Evolutionary conservation across 2,888 invertebrate genomes (phyloP).

Genomic region (Tenthredo scrophulariae): DNA sequence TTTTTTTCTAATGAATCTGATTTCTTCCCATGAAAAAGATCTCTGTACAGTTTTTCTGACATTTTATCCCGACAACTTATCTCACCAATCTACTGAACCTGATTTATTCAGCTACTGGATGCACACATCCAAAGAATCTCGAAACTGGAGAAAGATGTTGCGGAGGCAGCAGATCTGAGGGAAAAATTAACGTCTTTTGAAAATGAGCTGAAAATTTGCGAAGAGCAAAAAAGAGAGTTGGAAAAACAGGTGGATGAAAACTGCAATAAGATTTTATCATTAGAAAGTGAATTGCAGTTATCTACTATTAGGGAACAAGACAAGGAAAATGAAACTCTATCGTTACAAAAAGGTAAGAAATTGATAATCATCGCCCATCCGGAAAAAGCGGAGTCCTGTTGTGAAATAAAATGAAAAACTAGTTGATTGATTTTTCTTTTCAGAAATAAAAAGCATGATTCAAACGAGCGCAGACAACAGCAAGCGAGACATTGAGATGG

Average conservation of each 20-base stretch:
- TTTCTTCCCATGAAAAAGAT: neutral
- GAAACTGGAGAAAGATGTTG: conserved; percentile 58
- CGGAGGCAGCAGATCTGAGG: conserved; percentile 50
- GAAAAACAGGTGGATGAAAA: conserved; percentile 53
- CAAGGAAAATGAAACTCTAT: conserved; percentile 70
- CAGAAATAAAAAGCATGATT: conserved; percentile 67
- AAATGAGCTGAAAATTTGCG: conserved; percentile 57
- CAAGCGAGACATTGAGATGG: conserved; percentile 61
- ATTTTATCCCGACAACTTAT: neutral
- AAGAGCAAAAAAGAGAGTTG: conserved; percentile 56
- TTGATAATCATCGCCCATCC: neutral
- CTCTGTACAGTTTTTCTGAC: neutral
- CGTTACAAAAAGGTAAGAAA: conserved; percentile 68
- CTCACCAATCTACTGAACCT: neutral
- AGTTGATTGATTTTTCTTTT: neutral
- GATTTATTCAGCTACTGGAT: conserved; percentile 58
- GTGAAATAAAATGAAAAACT: neutral
- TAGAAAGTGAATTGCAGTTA: conserved; percentile 59
- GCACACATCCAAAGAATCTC: conserved; percentile 56
- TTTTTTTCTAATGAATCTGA: neutral
- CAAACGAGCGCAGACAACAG: conserved; percentile 54
- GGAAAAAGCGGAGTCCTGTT: neutral
- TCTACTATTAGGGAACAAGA: conserved; percentile 63
- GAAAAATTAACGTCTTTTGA: conserved; percentile 58
- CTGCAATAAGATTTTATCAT: conserved; percentile 53